Conservation (phyloP, 2,113 vertebrate species). For the Callocephalon fimbriatum region DNA sequence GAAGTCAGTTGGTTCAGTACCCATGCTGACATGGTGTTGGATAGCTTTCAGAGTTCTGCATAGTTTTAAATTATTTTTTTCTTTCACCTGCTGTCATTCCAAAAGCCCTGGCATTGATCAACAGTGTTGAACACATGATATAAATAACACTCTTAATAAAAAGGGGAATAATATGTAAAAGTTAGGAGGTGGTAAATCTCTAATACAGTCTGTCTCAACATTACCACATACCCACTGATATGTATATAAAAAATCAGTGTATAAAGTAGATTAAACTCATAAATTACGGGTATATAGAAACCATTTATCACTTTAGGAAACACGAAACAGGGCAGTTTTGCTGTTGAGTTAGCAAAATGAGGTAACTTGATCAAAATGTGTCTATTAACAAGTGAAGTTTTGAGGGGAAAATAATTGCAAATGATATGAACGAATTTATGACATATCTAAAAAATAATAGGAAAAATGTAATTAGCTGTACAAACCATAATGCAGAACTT, state of each 20-base stretch:
- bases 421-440: background rate
- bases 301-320: background rate
- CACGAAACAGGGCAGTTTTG: background rate
- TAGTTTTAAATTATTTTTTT: background rate
- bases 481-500: background rate
- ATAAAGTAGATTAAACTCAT: background rate
- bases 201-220: background rate
- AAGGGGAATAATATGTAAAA: background rate
- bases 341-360: background rate
- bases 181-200: background rate
- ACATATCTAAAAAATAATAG: background rate
- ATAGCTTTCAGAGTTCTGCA: background rate
- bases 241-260: background rate
- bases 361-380: background rate
- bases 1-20: background rate
- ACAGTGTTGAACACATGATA: background rate
- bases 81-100: slow-evolving; percentile 6
- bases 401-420: background rate
- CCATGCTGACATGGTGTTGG: background rate
- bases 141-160: background rate
- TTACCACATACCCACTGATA: background rate
- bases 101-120: background rate
- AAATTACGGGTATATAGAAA: background rate
- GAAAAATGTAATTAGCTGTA: background rate
- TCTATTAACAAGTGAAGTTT: background rate